Conservation (phyloP, 2,113 vertebrate genomes). For the Chamaetylas fuelleborni region DNA sequence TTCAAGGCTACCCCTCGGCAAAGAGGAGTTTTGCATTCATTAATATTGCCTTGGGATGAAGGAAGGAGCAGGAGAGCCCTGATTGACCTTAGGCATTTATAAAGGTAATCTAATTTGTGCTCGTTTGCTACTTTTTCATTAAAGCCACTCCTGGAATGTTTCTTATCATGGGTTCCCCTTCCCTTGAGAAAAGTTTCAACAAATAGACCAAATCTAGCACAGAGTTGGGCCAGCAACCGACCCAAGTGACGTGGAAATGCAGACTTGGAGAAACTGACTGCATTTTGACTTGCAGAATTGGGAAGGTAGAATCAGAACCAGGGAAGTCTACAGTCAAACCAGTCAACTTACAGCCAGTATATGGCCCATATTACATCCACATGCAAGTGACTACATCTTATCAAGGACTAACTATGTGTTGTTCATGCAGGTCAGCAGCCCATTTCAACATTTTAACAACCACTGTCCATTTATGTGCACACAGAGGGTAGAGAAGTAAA, state of each 20-base stretch:
- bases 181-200: constrained; percentile 52
- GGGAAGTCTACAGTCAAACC: background rate
- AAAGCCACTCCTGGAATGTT: constrained; percentile 57
- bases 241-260: background rate
- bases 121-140: constrained; percentile 67
- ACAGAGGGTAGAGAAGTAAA: background rate
- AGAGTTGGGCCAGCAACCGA: background rate
- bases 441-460: background rate
- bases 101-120: constrained; percentile 67
- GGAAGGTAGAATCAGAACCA: background rate
- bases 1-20: constrained; percentile 21
- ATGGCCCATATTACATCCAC: background rate
- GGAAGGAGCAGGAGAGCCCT: constrained; percentile 47
- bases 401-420: background rate
- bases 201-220: constrained; percentile 42
- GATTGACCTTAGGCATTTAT: constrained; percentile 61
- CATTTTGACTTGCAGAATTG: background rate
- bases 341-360: background rate
- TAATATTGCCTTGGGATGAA: constrained; percentile 59
- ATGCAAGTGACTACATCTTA: background rate
- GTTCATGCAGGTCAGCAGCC: background rate
- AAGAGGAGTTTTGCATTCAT: constrained; percentile 62
- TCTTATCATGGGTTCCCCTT: constrained; percentile 33
- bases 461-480: background rate
- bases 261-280: background rate